phyloP scores from a whole-genome alignment of 2,113 vertebrate genomes.

The Sporophila hypoxantha region DNA sequence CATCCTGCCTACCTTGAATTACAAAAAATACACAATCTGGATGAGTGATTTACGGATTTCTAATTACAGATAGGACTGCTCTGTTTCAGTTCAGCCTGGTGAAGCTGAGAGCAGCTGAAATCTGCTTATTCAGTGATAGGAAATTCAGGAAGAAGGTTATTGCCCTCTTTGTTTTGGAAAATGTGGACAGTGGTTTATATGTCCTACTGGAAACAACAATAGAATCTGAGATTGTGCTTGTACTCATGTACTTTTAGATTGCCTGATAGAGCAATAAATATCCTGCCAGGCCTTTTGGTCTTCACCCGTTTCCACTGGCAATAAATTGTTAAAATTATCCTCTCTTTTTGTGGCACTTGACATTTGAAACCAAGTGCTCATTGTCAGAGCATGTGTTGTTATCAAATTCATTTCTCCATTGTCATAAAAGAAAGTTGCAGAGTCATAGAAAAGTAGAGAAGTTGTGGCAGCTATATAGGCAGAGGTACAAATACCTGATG shows the following conservation, averaged over 20 bases:
- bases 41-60: conserved; percentile 1
- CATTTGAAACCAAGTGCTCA: neutral
- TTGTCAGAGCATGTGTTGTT: neutral
- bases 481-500: neutral
- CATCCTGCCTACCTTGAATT: conserved; percentile 46
- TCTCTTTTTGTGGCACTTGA: neutral
- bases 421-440: neutral
- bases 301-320: conserved; percentile 5
- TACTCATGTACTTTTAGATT: neutral
- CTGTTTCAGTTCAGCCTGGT: neutral
- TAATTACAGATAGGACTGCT: neutral
- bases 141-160: conserved; percentile 7
- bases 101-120: neutral
- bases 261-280: neutral
- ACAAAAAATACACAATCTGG: conserved; percentile 25
- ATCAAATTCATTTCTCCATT: neutral
- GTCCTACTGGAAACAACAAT: neutral
- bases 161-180: conserved; percentile 42
- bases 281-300: neutral
- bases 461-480: neutral
- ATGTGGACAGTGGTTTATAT: neutral
- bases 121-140: neutral
- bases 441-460: neutral
- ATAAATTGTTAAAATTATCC: neutral
- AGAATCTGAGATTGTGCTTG: neutral